Base-by-base conservation (phyloP, 2,888 invertebrate genomes). In the Caenorhabditis sp. region DNA sequence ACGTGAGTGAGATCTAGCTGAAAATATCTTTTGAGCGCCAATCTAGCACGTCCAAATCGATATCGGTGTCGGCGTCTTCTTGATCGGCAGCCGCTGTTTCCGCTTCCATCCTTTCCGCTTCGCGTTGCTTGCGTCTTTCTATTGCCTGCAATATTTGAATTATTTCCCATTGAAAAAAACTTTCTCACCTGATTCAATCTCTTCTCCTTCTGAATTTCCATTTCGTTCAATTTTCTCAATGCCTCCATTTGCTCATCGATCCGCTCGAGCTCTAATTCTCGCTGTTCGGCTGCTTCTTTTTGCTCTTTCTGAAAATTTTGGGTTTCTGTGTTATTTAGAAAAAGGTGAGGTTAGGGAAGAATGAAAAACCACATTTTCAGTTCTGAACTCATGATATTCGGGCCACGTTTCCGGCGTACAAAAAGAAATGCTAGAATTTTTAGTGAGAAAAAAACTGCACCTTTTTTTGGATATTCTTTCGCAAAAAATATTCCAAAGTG, bases 181-280 rank as follows among this genome's bases (percentile, higher is more conserved):
- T 68, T 62, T 21, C 27, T 60, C 23, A 70, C 79, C 66, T 65
- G 58, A 53, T 60, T 65, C 51, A 79, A 23, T 19, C 77, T 49
- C 37, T 76, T 69, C 51, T 79, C 79, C 51, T 79, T 79, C 31
- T 73, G 66, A 50, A 74, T 79, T 55, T 81, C 81, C 67, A 81
- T 53, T 27, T 80, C 78, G 59, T 81, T 81, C 61, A 82, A 57
- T n/a, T 70, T 66, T 24, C 69, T 74, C 49, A 74, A 57, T 27
- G 73, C 71, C 6, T 61, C 75, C 76, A 82, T 77, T 57, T 82
- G 81, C 50, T 82, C 79, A 58, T 82, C 81, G 26, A 82, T 82
- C 24, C 76, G 63, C 21, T 69, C 75, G 10, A 82, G 37, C 51
- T 80, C 79, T 43, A 74, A 58, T 27, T 69, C 62, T 53, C 71